Evolutionary conservation across 2,888 invertebrate genomes (phyloP).

Genomic region (Tiliacea aurago): DNA sequence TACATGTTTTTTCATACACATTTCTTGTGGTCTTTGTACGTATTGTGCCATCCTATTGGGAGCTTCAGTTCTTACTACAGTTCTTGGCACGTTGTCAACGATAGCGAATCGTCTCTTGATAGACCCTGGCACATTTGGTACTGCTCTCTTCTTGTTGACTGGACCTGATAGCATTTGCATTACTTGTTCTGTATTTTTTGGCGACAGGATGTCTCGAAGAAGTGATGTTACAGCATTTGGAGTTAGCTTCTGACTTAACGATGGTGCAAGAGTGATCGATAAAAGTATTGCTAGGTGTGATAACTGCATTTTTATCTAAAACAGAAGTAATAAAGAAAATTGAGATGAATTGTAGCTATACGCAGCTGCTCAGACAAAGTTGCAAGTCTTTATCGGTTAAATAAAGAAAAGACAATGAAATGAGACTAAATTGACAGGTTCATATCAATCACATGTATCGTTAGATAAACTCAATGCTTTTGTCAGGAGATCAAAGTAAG

Average conservation of each 20-base stretch:
- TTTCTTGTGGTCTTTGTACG: conserved; percentile 2
- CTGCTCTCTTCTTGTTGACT: conserved; percentile 10
- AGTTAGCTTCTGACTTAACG: conserved; percentile 52
- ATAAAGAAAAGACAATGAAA: too few species aligned
- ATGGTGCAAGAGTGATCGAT: conserved; percentile 15
- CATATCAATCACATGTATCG: neutral
- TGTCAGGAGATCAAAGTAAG: neutral
- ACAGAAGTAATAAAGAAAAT: conserved; percentile 10
- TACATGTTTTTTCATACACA: conserved; percentile 9
- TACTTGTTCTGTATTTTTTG: conserved; percentile 66
- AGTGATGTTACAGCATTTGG: conserved; percentile 56
- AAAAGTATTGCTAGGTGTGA: conserved; percentile 33
- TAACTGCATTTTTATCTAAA: conserved; percentile 59
- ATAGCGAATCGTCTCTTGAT: conserved; percentile 27
- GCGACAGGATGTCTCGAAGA: conserved; percentile 71
- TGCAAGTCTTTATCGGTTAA: too few species aligned
- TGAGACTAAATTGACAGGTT: too few species aligned
- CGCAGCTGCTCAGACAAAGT: too few species aligned
- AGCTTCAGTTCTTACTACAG: conserved; percentile 14
- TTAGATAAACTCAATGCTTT: neutral
- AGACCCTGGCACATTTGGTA: neutral
- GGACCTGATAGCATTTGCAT: conserved; percentile 62
- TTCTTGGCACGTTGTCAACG: conserved; percentile 38
- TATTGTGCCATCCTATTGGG: conserved; percentile 13
- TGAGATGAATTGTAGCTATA: neutral